Conservation (phyloP, 1,140 invertebrate species). For the Drosophila punjabiensis region DNA sequence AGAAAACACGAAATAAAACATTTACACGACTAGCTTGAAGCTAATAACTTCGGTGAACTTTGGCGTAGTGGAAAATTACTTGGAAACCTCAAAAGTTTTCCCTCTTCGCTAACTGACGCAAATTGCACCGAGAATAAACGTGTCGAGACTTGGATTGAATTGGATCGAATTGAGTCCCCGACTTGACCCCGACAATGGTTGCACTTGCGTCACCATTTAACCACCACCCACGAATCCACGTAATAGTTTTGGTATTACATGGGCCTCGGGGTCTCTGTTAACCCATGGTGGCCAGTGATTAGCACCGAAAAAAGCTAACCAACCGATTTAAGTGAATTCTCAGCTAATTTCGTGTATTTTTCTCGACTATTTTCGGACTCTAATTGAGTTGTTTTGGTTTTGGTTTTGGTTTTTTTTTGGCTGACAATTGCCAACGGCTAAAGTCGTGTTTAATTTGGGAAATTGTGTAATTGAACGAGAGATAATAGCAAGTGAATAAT, state of each 20-base stretch:
- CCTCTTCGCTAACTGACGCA: slow-evolving; percentile 56
- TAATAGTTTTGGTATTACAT: slow-evolving; percentile 34
- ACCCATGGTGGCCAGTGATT: slow-evolving; percentile 12
- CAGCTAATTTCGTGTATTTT: slow-evolving; percentile 9
- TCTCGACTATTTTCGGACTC: slow-evolving; percentile 6
- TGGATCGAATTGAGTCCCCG: slow-evolving; percentile 25
- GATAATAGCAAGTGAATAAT: too few relatives aligned
- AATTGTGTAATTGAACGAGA: slow-evolving; percentile 12
- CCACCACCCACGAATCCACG: slow-evolving; percentile 11
- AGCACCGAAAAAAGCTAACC: slow-evolving; percentile 11
- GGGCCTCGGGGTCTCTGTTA: slow-evolving; percentile 16
- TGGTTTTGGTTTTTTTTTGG: not conserved
- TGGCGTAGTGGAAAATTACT: slow-evolving; percentile 53
- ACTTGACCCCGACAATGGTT: slow-evolving; percentile 37
- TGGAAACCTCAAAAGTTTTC: slow-evolving; percentile 61
- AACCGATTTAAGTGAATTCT: slow-evolving; percentile 18
- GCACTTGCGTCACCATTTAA: slow-evolving; percentile 64
- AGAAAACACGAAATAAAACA: slow-evolving; percentile 5
- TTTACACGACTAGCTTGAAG: not conserved
- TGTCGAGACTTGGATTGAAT: slow-evolving; percentile 20
- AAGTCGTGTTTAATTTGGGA: slow-evolving; percentile 46
- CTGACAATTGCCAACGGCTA: slow-evolving; percentile 39
- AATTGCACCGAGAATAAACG: slow-evolving; percentile 64
- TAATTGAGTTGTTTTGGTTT: slow-evolving; percentile 61
- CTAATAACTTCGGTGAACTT: slow-evolving; percentile 43